Conservation (phyloP, 2,888 invertebrate genomes). For the Caenorhabditis angaria region DNA sequence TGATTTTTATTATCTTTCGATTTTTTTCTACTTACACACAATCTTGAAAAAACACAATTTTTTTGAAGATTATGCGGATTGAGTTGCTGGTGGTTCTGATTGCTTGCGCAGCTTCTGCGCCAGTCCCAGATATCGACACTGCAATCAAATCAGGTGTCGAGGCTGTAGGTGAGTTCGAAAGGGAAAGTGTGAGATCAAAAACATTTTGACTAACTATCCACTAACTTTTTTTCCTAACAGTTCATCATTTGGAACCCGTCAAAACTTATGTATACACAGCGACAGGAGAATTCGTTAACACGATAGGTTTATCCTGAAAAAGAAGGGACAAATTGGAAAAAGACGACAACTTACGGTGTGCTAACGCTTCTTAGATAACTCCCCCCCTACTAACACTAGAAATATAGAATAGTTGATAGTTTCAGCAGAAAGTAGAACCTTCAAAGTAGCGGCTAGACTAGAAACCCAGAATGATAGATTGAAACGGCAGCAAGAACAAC, state of each 20-base stretch:
- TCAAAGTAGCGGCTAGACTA: slow-evolving; percentile 47
- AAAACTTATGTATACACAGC: slow-evolving; percentile 57
- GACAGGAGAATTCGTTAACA: slow-evolving; percentile 49
- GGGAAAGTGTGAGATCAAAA: not conserved
- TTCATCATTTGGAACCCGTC: slow-evolving; percentile 38
- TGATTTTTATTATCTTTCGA: too few species aligned
- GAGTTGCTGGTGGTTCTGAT: not conserved
- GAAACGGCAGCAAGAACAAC: slow-evolving; percentile 30
- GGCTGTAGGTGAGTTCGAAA: not conserved
- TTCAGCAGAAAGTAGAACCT: slow-evolving; percentile 9
- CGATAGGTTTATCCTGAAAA: slow-evolving; percentile 38
- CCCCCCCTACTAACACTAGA: slow-evolving; percentile 14
- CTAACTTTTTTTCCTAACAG: not conserved
- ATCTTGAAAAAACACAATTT: not conserved
- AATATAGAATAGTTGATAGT: slow-evolving; percentile 19
- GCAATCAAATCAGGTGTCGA: not conserved
- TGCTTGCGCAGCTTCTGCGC: not conserved
- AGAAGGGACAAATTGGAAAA: not conserved
- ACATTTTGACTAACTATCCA: not conserved
- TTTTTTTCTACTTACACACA: too few species aligned
- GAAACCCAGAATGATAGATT: slow-evolving; percentile 46
- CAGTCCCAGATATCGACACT: not conserved
- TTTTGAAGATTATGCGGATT: not conserved
- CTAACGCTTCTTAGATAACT: slow-evolving; percentile 8
- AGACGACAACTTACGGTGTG: slow-evolving; percentile 8